These are phyloP conservation scores for Cotesia congregata DNA, from an alignment of 2,888 invertebrate genomes.

Conservation along the genomic window DNA sequence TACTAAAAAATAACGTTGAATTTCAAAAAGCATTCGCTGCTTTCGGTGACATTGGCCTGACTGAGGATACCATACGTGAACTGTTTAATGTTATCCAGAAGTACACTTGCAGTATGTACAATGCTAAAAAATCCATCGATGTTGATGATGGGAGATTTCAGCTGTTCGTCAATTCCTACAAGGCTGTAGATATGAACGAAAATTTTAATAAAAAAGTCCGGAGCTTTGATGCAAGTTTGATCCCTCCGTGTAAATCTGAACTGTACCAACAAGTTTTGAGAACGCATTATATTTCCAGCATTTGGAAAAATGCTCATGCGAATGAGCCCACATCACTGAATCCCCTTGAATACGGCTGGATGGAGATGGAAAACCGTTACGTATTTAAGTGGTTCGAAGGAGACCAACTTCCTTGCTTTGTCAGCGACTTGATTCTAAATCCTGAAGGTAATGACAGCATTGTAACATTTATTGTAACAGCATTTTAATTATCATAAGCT, in stretches of 20 bases:
- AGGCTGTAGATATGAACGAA: neutral
- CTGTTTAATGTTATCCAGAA: neutral
- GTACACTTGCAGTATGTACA: neutral
- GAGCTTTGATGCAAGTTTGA: constrained; percentile 7
- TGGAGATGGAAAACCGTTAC: neutral
- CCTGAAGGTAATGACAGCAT: too few relatives aligned
- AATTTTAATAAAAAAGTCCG: neutral
- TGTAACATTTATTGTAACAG: too few relatives aligned
- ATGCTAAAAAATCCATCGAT: constrained; percentile 6
- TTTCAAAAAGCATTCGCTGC: constrained; percentile 9
- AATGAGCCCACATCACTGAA: neutral
- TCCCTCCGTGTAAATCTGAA: constrained; percentile 5
- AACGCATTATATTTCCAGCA: constrained; percentile 2
- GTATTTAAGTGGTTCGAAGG: constrained; percentile 7
- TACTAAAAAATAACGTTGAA: constrained; percentile 26
- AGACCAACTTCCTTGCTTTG: neutral
- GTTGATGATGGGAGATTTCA: constrained; percentile 16
- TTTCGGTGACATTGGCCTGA: neutral
- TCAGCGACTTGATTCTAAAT: too few relatives aligned
- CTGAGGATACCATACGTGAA: neutral
- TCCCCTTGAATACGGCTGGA: neutral
- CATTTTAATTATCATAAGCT: too few relatives aligned
- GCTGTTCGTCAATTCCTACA: neutral
- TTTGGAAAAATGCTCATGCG: constrained; percentile 2
- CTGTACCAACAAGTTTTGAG: constrained; percentile 1